These are phyloP conservation scores for Brachyhypopomus gauderio DNA, from an alignment of 2,113 vertebrate species.

Conservation along the genomic window DNA sequence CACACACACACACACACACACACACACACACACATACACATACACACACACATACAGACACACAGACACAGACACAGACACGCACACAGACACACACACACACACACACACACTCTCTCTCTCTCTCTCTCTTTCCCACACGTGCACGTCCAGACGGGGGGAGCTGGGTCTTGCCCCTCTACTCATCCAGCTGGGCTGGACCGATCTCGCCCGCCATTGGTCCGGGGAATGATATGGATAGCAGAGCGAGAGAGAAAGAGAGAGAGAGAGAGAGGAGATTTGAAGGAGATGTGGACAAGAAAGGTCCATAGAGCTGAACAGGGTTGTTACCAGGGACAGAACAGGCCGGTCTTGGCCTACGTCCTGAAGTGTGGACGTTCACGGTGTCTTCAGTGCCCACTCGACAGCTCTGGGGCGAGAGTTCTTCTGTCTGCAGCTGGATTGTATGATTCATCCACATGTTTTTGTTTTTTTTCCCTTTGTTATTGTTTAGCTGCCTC, in stretches of 20 bases:
- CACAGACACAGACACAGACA: conserved; percentile 3
- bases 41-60: conserved; percentile 16
- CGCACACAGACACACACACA: conserved; percentile 30
- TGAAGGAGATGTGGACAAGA: conserved; percentile 62
- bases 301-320: conserved; percentile 35
- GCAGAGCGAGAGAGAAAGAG: conserved; percentile 5
- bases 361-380: conserved; percentile 7
- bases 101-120: conserved; percentile 15
- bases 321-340: conserved; percentile 26
- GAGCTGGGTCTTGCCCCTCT: conserved; percentile 54
- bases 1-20: neutral
- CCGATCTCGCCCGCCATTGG: conserved; percentile 62
- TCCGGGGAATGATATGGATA: neutral
- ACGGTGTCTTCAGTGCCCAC: conserved; percentile 19
- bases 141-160: conserved; percentile 17
- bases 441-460: conserved; percentile 41
- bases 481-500: conserved; percentile 67
- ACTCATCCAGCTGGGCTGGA: conserved; percentile 85
- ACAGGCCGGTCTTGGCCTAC: conserved; percentile 48
- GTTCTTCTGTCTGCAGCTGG: conserved; percentile 63
- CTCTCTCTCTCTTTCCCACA: conserved; percentile 17
- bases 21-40: conserved; percentile 31
- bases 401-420: conserved; percentile 20
- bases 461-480: conserved; percentile 54
- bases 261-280: conserved; percentile 69